Conservation (phyloP, 2,797 vertebrate genomes). For the Selene dorsalis region DNA sequence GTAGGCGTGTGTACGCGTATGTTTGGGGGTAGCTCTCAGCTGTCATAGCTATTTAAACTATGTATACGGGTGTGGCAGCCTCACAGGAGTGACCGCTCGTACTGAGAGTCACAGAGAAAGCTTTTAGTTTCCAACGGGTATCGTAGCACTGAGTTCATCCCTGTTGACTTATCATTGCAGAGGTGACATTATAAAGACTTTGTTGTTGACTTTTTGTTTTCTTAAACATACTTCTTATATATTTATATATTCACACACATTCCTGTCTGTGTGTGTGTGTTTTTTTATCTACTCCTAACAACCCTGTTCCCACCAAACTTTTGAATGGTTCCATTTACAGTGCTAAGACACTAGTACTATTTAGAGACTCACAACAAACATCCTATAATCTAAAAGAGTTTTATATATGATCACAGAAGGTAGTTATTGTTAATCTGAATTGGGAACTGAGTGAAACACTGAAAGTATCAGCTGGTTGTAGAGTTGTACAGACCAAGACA, state of each 20-base stretch:
- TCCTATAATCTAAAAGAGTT: slow-evolving; percentile 2
- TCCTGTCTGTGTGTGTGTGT: too few species aligned
- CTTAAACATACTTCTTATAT: not conserved
- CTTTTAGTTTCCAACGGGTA: slow-evolving; percentile 8
- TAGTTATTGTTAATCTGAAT: slow-evolving; percentile 8
- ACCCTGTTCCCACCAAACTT: not conserved
- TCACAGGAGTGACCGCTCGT: slow-evolving; percentile 32
- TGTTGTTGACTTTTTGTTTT: not conserved
- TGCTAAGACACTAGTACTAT: slow-evolving; percentile 12
- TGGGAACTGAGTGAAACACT: slow-evolving; percentile 29
- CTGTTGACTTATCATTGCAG: not conserved
- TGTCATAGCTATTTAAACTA: slow-evolving; percentile 39
- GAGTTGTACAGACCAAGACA: slow-evolving; percentile 13
- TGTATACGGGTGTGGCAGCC: slow-evolving; percentile 43
- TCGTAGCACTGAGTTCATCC: slow-evolving; percentile 8
- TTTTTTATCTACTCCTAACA: not conserved
- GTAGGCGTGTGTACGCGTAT: slow-evolving; percentile 7
- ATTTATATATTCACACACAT: too few species aligned
- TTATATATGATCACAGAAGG: slow-evolving; percentile 6
- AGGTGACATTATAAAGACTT: not conserved
- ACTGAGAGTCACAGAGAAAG: slow-evolving; percentile 30
- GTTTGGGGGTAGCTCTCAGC: slow-evolving; percentile 34
- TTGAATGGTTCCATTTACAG: not conserved
- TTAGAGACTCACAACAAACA: slow-evolving; percentile 7
- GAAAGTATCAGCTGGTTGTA: slow-evolving; percentile 16